These are phyloP conservation scores for Cheilosia grossa DNA, from an alignment of 2,888 invertebrate species.

Conservation along the genomic window DNA sequence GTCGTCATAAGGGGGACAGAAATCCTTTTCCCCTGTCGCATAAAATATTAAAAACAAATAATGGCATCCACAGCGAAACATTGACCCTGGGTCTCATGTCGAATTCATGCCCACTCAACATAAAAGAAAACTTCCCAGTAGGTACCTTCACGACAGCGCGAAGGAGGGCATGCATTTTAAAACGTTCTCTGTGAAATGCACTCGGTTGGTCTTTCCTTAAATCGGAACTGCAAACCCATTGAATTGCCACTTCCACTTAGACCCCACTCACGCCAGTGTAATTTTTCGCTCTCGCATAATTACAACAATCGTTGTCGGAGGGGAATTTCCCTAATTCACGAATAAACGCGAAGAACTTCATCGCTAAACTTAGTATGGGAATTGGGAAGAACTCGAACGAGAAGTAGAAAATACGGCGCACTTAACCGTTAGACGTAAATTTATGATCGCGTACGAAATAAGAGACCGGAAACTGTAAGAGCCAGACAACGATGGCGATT, in stretches of 20 bases:
- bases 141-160: background rate
- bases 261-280: background rate
- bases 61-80: conserved; percentile 60
- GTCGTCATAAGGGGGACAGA: conserved; percentile 25
- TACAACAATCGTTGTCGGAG: conserved; percentile 1
- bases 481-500: conserved; percentile 60
- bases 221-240: conserved; percentile 32
- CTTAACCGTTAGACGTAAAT: conserved; percentile 61
- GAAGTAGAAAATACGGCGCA: conserved; percentile 47
- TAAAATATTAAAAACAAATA: conserved; percentile 57
- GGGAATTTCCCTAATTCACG: conserved; percentile 37
- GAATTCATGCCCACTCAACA: conserved; percentile 46
- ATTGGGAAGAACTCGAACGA: background rate
- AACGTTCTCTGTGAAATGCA: background rate
- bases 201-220: background rate
- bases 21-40: conserved; percentile 41
- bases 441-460: conserved; percentile 38
- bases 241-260: conserved; percentile 10
- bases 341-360: conserved; percentile 28
- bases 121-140: background rate
- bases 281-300: background rate
- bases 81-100: conserved; percentile 68
- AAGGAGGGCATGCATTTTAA: background rate
- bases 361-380: conserved; percentile 2
- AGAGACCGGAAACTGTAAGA: conserved; percentile 50